Conservation (phyloP, 1,140 invertebrate genomes). For the Drosophila burlai region DNA sequence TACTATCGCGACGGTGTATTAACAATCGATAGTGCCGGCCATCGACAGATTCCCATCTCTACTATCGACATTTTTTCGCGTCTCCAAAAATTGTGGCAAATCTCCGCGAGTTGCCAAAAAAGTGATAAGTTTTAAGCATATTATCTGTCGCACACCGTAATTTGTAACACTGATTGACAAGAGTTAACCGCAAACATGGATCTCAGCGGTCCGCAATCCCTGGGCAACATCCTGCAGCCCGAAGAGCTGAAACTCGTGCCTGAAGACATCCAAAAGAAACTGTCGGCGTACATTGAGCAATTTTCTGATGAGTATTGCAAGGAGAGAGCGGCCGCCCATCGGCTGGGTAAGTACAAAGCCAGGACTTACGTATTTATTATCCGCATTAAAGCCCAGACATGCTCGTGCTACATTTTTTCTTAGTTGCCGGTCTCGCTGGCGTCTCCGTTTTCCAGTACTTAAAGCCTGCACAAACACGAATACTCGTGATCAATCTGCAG, state of each 20-base stretch:
- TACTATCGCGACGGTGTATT: not conserved
- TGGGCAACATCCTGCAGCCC: slow-evolving; percentile 60
- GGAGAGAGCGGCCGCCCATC: slow-evolving; percentile 41
- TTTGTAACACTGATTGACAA: slow-evolving; percentile 13
- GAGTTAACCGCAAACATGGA: slow-evolving; percentile 55
- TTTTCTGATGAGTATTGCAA: slow-evolving; percentile 66
- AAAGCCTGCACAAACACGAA: not conserved
- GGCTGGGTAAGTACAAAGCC: slow-evolving; percentile 47
- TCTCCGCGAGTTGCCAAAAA: not conserved
- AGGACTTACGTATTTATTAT: not conserved
- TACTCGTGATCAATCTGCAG: not conserved
- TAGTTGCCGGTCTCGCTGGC: not conserved
- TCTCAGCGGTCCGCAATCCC: slow-evolving; percentile 69
- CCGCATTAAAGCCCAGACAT: not conserved
- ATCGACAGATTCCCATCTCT: not conserved
- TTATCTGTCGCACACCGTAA: not conserved
- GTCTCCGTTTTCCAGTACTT: not conserved
- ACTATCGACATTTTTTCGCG: not conserved
- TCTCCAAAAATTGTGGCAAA: not conserved
- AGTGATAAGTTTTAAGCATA: too few relatives aligned
- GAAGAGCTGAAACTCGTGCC: slow-evolving; percentile 75
- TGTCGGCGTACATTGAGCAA: slow-evolving; percentile 86
- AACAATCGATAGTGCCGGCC: not conserved
- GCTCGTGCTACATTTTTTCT: not conserved
- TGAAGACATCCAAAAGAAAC: slow-evolving; percentile 85